Percentiles rank a stretch among this genome's conserved stretches.
phyloP scores from a whole-genome alignment of 2,113 vertebrate species.

The Clarias gariepinus region DNA sequence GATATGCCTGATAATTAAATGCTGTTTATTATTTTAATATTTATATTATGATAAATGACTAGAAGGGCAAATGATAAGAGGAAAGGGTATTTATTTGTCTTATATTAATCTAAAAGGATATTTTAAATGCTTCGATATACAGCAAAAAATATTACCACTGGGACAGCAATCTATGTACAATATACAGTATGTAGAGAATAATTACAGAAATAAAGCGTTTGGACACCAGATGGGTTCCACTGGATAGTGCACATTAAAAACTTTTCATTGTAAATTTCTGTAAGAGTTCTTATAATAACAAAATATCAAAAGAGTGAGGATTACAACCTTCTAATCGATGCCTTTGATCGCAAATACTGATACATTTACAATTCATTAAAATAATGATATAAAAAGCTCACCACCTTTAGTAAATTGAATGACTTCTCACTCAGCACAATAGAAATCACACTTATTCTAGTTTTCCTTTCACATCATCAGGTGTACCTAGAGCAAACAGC shows the following conservation, averaged over 20 bases:
- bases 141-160: neutral
- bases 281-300: neutral
- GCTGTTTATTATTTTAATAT: neutral
- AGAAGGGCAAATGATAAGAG: conserved; percentile 5
- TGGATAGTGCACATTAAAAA: neutral
- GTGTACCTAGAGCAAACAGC: neutral
- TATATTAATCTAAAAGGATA: neutral
- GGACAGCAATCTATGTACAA: neutral
- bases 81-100: neutral
- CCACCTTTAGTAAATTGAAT: neutral
- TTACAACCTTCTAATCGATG: neutral
- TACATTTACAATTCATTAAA: neutral
- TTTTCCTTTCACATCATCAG: neutral
- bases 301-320: neutral
- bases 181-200: neutral
- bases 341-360: neutral
- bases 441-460: neutral
- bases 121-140: neutral
- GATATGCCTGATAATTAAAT: neutral
- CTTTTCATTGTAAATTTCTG: neutral
- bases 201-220: neutral
- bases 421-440: neutral
- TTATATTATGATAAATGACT: neutral
- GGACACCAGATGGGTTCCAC: neutral
- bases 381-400: neutral